Evolutionary conservation across 2,113 vertebrate species (phyloP).

Genomic region (Cyanistes caeruleus): DNA sequence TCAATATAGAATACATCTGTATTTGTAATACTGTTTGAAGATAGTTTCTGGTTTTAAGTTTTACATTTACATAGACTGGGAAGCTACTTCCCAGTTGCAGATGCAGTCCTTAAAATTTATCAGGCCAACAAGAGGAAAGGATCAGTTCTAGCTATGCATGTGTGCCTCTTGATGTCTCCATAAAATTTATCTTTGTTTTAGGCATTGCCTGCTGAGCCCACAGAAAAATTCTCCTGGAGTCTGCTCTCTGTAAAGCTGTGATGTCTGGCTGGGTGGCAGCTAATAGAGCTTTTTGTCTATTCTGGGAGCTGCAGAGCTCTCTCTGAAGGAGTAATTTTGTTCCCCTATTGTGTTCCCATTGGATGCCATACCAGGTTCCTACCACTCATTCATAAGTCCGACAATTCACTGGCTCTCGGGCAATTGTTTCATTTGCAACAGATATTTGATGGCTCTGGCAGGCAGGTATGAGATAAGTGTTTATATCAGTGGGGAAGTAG

Average conservation of each 20-base stretch:
- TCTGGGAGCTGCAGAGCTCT: not conserved
- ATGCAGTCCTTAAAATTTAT: not conserved
- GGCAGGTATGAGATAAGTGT: not conserved
- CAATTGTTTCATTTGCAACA: not conserved
- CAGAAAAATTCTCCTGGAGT: not conserved
- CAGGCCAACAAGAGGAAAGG: not conserved
- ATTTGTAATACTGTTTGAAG: not conserved
- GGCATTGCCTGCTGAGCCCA: not conserved
- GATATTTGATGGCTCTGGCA: not conserved
- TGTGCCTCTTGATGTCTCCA: not conserved
- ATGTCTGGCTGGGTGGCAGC: not conserved
- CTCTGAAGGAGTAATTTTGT: constrained; percentile 6
- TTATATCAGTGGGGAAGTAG: not conserved
- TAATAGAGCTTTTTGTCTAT: not conserved
- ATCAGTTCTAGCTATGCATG: not conserved
- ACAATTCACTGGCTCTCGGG: not conserved
- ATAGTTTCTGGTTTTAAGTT: not conserved
- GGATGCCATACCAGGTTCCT: not conserved
- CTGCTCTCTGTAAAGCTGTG: not conserved
- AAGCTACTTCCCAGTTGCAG: not conserved
- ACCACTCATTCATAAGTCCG: not conserved
- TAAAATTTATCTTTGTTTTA: not conserved
- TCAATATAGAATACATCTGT: not conserved
- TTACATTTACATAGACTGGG: not conserved
- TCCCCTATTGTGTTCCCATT: not conserved